Evolutionary conservation across 2,888 invertebrate species (phyloP).

Genomic region (Ornithoptera priamus): DNA sequence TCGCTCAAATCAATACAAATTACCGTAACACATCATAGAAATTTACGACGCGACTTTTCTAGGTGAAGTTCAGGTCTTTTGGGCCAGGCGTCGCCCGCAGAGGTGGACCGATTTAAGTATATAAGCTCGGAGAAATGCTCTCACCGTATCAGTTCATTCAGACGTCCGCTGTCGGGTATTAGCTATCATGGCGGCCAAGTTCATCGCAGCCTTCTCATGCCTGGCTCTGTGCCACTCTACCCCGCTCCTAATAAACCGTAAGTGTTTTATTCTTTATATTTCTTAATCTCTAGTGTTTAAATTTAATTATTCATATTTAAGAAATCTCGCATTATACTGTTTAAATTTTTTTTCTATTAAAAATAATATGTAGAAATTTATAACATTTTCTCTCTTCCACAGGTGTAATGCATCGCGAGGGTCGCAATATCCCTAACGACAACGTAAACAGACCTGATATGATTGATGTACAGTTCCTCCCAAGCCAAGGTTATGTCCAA

Average conservation of each 20-base stretch:
- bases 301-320: no score
- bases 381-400: slow-evolving; percentile 11
- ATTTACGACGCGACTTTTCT: slow-evolving; percentile 63
- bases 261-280: slow-evolving; percentile 35
- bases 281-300: no score
- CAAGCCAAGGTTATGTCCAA: slow-evolving; percentile 44
- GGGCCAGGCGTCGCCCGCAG: slow-evolving; percentile 54
- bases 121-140: slow-evolving; percentile 76
- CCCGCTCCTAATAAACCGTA: slow-evolving; percentile 65
- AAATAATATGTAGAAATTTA: not conserved
- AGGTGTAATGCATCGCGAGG: slow-evolving; percentile 61
- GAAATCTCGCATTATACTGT: no score
- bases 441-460: slow-evolving; percentile 33
- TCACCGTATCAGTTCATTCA: slow-evolving; percentile 68
- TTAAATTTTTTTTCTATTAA: no score
- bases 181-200: slow-evolving; percentile 63
- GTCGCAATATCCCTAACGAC: slow-evolving; percentile 57
- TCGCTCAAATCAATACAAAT: slow-evolving; percentile 44
- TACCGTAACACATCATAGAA: slow-evolving; percentile 62
- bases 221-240: slow-evolving; percentile 60
- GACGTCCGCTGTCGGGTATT: slow-evolving; percentile 50
- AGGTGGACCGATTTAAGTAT: slow-evolving; percentile 57
- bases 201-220: slow-evolving; percentile 59
- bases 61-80: slow-evolving; percentile 69
- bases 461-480: slow-evolving; percentile 39